Conservation (phyloP, 35 echinoderm and acorn worm species). For the Heliocidaris tuberculata region DNA sequence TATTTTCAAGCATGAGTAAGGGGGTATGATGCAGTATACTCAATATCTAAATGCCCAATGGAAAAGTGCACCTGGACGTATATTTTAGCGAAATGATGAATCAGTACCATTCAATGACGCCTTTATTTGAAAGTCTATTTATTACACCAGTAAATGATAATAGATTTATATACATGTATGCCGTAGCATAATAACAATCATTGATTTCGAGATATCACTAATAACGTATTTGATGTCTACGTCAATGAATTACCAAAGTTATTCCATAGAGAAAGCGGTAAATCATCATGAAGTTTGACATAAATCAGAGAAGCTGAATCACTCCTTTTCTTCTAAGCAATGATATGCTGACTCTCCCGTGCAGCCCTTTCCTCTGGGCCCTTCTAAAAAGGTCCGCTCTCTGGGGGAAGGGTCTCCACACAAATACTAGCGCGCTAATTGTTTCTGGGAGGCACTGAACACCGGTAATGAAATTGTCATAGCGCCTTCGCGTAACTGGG, state of each 20-base stretch:
- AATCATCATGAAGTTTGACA: neutral
- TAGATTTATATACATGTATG: no score
- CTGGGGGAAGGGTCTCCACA: neutral
- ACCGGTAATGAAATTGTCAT: conserved; percentile 5
- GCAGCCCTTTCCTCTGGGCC: neutral
- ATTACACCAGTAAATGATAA: no score
- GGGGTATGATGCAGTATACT: no score
- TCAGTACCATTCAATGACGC: no score
- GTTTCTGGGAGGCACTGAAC: neutral
- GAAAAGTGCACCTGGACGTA: no score
- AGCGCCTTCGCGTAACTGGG: neutral
- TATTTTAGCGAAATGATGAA: no score
- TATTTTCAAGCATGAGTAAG: no score
- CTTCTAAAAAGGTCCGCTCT: neutral
- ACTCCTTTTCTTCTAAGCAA: neutral
- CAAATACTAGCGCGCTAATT: neutral
- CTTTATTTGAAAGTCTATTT: no score
- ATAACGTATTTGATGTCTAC: neutral
- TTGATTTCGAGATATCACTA: no score
- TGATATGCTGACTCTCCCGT: neutral
- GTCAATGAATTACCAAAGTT: neutral
- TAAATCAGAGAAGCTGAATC: neutral
- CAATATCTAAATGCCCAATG: no score
- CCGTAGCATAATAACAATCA: no score
- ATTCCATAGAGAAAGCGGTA: no score